Percentiles rank a stretch among this genome's conserved stretches.
Conservation (phyloP, 2,113 vertebrate species). For the Hypomesus transpacificus region DNA sequence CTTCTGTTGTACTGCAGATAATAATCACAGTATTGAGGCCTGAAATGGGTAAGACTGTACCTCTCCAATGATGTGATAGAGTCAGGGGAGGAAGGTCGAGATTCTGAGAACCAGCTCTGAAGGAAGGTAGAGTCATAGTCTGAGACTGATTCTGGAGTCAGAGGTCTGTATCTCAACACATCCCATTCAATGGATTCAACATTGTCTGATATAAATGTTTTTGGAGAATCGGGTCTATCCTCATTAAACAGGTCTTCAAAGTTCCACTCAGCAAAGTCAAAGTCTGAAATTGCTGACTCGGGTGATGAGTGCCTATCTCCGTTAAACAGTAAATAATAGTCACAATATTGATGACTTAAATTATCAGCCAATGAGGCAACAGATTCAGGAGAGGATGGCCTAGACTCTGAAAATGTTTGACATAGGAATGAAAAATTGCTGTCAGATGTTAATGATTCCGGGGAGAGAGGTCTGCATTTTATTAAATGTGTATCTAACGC, state of each 20-base stretch:
- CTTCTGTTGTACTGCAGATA: background rate
- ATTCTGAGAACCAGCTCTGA: background rate
- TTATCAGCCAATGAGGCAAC: background rate
- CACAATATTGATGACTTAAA: background rate
- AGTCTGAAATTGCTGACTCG: slow-evolving; percentile 22
- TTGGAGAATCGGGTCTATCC: slow-evolving; percentile 23
- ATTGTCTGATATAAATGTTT: background rate
- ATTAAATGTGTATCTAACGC: background rate
- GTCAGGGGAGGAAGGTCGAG: background rate
- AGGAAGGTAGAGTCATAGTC: background rate
- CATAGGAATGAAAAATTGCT: background rate
- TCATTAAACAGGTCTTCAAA: slow-evolving; percentile 21
- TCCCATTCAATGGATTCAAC: background rate
- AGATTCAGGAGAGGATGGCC: slow-evolving; percentile 13
- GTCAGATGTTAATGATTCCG: slow-evolving; percentile 14
- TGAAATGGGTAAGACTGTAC: background rate
- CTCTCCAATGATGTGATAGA: background rate
- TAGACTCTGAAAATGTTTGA: background rate
- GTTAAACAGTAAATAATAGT: background rate
- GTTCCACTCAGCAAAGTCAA: slow-evolving; percentile 21
- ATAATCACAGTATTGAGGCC: background rate
- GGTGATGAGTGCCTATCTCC: slow-evolving; percentile 14
- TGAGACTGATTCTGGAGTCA: background rate
- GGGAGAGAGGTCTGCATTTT: background rate
- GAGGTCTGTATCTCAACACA: background rate